phyloP scores from a whole-genome alignment of 92 coral and sea anemone genomes.

The Blastomussa wellsi region DNA sequence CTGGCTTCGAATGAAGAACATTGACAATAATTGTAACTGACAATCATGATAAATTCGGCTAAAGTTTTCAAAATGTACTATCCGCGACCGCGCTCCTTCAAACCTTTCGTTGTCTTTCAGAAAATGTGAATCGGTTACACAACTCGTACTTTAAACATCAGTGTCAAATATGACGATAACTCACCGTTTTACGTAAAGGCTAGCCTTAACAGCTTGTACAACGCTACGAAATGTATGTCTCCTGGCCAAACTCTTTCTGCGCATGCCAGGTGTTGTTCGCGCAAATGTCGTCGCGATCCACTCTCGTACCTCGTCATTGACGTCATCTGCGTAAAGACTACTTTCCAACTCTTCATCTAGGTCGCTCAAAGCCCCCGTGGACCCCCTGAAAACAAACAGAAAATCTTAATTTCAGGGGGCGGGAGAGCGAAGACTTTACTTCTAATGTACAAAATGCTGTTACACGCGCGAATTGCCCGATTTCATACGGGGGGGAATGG shows the following conservation, averaged over 20 bases:
- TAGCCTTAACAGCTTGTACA: conserved; percentile 93
- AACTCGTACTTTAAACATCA: too few species aligned
- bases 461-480: neutral
- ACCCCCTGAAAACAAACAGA: conserved; percentile 54
- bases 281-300: conserved; percentile 99
- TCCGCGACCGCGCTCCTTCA: too few species aligned
- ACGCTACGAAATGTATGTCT: conserved; percentile 93
- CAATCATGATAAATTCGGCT: too few species aligned
- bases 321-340: conserved; percentile 71
- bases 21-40: too few species aligned
- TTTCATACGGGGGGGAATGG: too few species aligned
- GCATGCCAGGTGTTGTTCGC: conserved; percentile 67
- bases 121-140: too few species aligned
- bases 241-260: conserved; percentile 78
- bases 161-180: neutral
- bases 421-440: neutral
- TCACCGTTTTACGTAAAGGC: conserved; percentile 95
- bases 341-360: conserved; percentile 73
- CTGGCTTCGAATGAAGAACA: too few species aligned
- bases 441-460: neutral
- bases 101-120: neutral
- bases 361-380: conserved; percentile 74
- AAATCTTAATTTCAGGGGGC: neutral
- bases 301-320: conserved; percentile 93
- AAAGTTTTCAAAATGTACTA: too few species aligned